Evolutionary conservation across 2,888 invertebrate species (phyloP), one percentile per base, ranked within the genome.

Genomic region (Hipparchia sbordonii): DNA sequence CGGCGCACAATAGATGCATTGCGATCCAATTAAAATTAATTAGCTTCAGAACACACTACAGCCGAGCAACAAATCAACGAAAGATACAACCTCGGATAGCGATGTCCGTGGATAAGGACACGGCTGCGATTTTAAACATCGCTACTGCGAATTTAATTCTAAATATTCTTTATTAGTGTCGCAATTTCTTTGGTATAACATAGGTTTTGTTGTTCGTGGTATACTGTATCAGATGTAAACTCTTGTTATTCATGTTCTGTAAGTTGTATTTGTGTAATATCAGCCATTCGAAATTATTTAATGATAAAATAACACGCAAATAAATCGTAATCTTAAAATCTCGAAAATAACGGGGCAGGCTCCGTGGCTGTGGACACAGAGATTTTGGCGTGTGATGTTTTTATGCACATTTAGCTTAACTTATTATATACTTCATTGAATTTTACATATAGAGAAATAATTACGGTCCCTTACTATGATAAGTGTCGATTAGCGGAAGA

Each of bases 1-100:
- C 81, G 79, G 79, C 79, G 77, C 78, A 82, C 82, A 84, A 84
- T 82, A 83, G 84, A 83, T 83, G 81, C 81, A 83, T 82, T 83
- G 81, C 83, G 79, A 82, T 82, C 91, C 91, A 92, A 92, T 92
- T 92, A 92, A 92, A 92, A 92, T 91, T 92, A 92, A 92, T 92
- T 92, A 92, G 90, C 87, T 86, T 84, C 89, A 84, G 90, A 89
- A 91, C 87, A 90, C 86, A 88, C 87, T 86, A 86, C 86, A 85
- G 85, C 86, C 85, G 84, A 89, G 90, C 85, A 88, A 90, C 90
- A 91, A 91, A 90, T 90, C 89, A 89, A 90, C 86, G 85, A 85
- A 87, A 89, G 89, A 90, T 88, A 88, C 89, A 86, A 87, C 85
- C 82, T 82, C 84, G 84, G 87, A 88, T 89, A 87, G 84, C 84